Evolutionary conservation across 2,888 invertebrate species (phyloP), one percentile per base, ranked within the genome.

Genomic region (Minunthozetes semirufus): DNA sequence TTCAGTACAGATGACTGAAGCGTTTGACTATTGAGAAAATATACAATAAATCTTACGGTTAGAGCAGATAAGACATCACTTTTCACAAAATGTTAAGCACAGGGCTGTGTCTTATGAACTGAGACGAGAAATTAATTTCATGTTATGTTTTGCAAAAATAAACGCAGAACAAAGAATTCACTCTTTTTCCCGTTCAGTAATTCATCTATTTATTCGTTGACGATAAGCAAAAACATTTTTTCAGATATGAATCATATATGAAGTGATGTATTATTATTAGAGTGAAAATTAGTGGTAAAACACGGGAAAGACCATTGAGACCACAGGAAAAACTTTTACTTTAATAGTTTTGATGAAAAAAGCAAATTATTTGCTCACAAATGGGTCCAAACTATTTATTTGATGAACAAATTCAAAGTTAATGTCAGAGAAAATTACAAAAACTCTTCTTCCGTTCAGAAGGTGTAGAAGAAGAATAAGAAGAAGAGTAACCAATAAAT

Each of bases 11-110:
- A 5, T 19, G 22, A 11, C 3, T 25, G 17, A 63, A 63, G 29
- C 13, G 63, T n/a, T 63, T 33, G 33, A 17, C 17, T 63, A 27
- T 17, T 63, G 27, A 27, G 25, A 17, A 63, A 63, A 33, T 33
- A 33, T 63, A 63, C 25, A 63, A 63, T 63, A 63, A 63, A 63
- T 63, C 63, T 63, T 63, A 63, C 33, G 63, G 3, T 63, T n/a
- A n/a, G 33, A 33, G 17, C n/a, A 63, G 63, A 63, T 29, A 63
- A 63, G 63, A 33, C 63, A 19, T 27, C 63, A 63, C 15, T 63
- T 63, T 17, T 63, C 22, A 13, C 17, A 27, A 63, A 59, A 63
- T 33, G 33, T 63, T 63, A 63, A 63, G 33, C 63, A 29, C 29
- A 33, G 33, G 33, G 33, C 63, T 15, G 33, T 42, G 4, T 42